Base-by-base conservation (phyloP, 1,140 invertebrate genomes). In the Bombus superbus region DNA sequence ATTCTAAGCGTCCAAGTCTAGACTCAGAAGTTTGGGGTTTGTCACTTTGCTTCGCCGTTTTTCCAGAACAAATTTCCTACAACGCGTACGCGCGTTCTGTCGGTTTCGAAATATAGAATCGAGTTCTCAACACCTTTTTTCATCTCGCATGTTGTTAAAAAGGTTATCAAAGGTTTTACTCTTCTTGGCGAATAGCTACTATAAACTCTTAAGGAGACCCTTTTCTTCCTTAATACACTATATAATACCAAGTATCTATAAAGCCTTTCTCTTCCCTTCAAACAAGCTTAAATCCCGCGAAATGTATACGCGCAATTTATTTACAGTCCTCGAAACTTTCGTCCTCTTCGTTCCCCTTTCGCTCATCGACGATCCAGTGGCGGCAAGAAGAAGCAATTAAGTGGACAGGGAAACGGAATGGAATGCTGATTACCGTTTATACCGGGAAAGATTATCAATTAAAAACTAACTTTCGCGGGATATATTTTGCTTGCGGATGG, bases 361-460 rank as follows among this genome's bases (percentile, higher is more conserved):
- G 71, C n/a, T 15, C 8, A 69, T 42, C 40, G 71, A 32, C 71
- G n/a, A 42, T 22, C 15, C 42, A 22, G n/a, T n/a, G 40, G 28
- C 25, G 13, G 28, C 8, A 38, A 71, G 38, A 62, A 59, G 6
- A 25, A 80, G 42, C 47, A 81, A 69, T 75, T 74, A 75, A n/a
- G 18, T 44, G 71, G 35, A 85, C 62, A 75, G 42, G 44, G 59
- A 75, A 81, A 85, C 53, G 59, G 71, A 85, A 81, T 35, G 69
- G 64, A 47, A 66, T 59, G 71, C 38, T 81, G 84, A 85, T 85
- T 81, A 85, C 84, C 76, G 76, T 73, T 69, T 78, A 69, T 62
- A 77, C 80, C 69, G 69, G 81, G 81, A 88, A 91, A 77, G 80
- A 91, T 86, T 81, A 89, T 92, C 88, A 89, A 92, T 90, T 89